A percentile compares a stretch with the other conserved stretches of the same genome.
Conservation (phyloP, 2,888 invertebrate species). For the Ennomos quercinarius region DNA sequence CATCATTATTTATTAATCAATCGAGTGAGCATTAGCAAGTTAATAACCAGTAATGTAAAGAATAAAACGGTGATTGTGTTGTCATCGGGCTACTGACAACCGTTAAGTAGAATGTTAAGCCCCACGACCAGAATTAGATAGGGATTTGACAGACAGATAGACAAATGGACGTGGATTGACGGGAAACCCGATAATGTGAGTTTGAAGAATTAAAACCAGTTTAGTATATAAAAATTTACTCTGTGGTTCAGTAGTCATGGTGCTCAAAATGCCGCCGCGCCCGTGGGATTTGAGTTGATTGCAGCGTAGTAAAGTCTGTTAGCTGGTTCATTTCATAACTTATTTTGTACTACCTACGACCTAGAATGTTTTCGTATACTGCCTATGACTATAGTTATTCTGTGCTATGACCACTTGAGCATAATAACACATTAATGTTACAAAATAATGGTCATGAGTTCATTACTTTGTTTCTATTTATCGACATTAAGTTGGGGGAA, state of each 20-base stretch:
- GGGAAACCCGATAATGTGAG: slow-evolving; percentile 44
- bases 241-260: slow-evolving; percentile 25
- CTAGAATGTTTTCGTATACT: too few species aligned
- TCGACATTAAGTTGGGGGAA: too few species aligned
- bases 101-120: slow-evolving; percentile 50
- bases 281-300: slow-evolving; percentile 3
- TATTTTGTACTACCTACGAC: too few species aligned
- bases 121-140: slow-evolving; percentile 52
- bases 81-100: slow-evolving; percentile 35
- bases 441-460: too few species aligned
- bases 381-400: too few species aligned
- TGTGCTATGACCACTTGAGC: too few species aligned
- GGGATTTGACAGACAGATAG: slow-evolving; percentile 54
- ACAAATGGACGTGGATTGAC: slow-evolving; percentile 59
- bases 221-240: too few species aligned
- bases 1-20: slow-evolving; percentile 30
- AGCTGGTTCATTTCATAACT: too few species aligned
- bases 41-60: slow-evolving; percentile 28
- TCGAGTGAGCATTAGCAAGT: slow-evolving; percentile 26
- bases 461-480: too few species aligned
- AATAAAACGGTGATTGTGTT: slow-evolving; percentile 37
- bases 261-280: slow-evolving; percentile 1
- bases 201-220: slow-evolving; percentile 40
- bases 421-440: too few species aligned
- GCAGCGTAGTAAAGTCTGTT: not conserved